phyloP scores from a whole-genome alignment of 1,140 invertebrate genomes.

The Pogonus chalceus region DNA sequence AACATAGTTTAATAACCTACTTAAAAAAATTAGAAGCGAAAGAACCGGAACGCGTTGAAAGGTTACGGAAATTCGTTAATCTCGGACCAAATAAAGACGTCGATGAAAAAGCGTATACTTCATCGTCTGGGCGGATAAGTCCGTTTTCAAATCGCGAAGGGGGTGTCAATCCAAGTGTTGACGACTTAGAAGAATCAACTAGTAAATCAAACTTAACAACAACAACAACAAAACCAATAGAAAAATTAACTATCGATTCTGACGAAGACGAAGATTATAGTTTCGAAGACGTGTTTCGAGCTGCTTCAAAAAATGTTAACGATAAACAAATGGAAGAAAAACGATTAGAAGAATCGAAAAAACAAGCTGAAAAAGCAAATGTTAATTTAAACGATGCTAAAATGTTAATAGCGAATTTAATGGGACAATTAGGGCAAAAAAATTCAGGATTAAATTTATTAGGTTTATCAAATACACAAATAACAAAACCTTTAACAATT shows the following conservation, averaged over 20 bases:
- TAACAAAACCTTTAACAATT: background rate
- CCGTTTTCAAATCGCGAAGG: slow-evolving; percentile 25
- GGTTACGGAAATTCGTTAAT: slow-evolving; percentile 54
- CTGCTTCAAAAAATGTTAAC: slow-evolving; percentile 47
- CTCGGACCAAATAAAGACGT: slow-evolving; percentile 29
- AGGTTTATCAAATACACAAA: background rate
- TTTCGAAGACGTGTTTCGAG: slow-evolving; percentile 56
- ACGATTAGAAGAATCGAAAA: slow-evolving; percentile 23
- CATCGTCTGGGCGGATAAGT: slow-evolving; percentile 31
- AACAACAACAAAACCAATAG: background rate
- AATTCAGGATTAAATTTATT: background rate
- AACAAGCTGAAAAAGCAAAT: slow-evolving; percentile 30
- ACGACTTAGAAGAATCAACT: background rate
- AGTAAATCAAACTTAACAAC: background rate
- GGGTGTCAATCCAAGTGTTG: slow-evolving; percentile 24
- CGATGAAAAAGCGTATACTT: slow-evolving; percentile 26
- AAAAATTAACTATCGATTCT: slow-evolving; percentile 36
- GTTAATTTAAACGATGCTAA: slow-evolving; percentile 47
- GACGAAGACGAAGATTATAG: slow-evolving; percentile 59
- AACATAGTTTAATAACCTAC: slow-evolving; percentile 66
- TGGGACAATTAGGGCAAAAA: slow-evolving; percentile 32
- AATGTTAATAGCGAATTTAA: slow-evolving; percentile 50
- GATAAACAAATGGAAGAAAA: slow-evolving; percentile 38
- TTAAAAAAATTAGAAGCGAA: slow-evolving; percentile 63
- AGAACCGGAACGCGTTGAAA: slow-evolving; percentile 60